Base-by-base conservation (phyloP, 2,797 vertebrate species). In the Typhlichthys eigenmanni region DNA sequence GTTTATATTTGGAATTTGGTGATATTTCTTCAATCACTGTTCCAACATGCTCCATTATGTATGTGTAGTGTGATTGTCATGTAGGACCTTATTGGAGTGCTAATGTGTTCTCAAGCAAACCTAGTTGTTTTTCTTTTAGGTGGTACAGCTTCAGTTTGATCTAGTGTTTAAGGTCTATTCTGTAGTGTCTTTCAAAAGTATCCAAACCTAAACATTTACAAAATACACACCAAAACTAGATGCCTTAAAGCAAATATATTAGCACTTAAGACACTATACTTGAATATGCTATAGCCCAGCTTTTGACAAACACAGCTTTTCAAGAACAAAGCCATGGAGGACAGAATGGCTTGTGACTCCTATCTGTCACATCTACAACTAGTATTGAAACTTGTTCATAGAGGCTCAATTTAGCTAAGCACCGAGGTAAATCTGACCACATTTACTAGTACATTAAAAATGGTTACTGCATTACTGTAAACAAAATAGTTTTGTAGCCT, bases 61-160 rank as follows among this genome's bases (percentile, higher is more conserved):
- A 58, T 1, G 2, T 38, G 8, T 38, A 2, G 32, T 29, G 66
- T 52, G 68, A 85, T 79, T 84, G 81, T 85, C 72, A 3, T 63
- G 52, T 24, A 80, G 58, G 65, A 62, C n/a, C 60, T 51, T 9
- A 2, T 68, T 13, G 56, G 55, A 72, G 53, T 24, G 74, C 60
- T 64, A 67, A 68, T n/a, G 49, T 49, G 58, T 70, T 66, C 17
- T 62, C 53, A 51, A 38, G 12, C 24, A 10, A 32, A 29, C 46
- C 45, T 11, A 11, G 47, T 17, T 53, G 69, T 47, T 55, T 64
- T 68, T 13, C 43, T 57, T 62, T 66, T 13, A 60, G 24, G 52
- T 58, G 76, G 68, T 78, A 13, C n/a, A 73, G 64, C 53, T 60
- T 1, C 5, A 68, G 58, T 62, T 75, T 13, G 69, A 75, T 58